These are phyloP conservation scores for Psilopsiagon aurifrons DNA, from an alignment of 2,113 vertebrate species.

Conservation along the genomic window DNA sequence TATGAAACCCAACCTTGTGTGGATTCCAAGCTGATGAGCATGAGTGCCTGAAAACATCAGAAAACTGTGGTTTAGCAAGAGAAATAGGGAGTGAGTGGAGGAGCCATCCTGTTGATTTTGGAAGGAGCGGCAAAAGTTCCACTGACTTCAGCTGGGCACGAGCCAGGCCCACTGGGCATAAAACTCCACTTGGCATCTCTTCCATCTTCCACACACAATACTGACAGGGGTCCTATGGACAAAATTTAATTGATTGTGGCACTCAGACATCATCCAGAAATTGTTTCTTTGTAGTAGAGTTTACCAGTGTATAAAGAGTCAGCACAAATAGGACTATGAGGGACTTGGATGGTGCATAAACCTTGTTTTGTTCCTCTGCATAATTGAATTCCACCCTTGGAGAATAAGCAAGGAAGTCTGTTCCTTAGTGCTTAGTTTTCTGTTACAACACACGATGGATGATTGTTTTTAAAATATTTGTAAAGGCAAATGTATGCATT, in stretches of 20 bases:
- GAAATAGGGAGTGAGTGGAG: not conserved
- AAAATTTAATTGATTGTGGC: constrained; percentile 11
- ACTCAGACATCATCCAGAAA: not conserved
- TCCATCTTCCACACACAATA: constrained; percentile 1
- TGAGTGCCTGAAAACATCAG: not conserved
- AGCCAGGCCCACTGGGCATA: constrained; percentile 16
- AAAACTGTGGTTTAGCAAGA: constrained; percentile 27
- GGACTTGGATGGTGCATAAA: constrained; percentile 3
- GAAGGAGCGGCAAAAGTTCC: constrained; percentile 26
- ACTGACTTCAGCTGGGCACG: constrained; percentile 20
- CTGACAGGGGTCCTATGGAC: constrained; percentile 4
- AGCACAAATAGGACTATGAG: not conserved
- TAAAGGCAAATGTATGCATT: not conserved
- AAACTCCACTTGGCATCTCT: constrained; percentile 16
- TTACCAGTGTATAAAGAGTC: not conserved
- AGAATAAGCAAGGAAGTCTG: constrained; percentile 11
- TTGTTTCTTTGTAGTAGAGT: not conserved
- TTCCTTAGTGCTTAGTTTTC: constrained; percentile 10
- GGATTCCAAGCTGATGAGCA: constrained; percentile 9
- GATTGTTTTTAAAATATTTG: constrained; percentile 2
- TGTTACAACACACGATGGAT: not conserved
- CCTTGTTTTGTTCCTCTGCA: constrained; percentile 10
- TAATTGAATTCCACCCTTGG: not conserved
- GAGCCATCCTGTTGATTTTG: constrained; percentile 38
- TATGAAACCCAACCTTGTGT: not conserved